Evolutionary conservation across 2,888 invertebrate genomes (phyloP), one percentile per base, ranked within the genome.

Genomic region (Fragum whitleyi): DNA sequence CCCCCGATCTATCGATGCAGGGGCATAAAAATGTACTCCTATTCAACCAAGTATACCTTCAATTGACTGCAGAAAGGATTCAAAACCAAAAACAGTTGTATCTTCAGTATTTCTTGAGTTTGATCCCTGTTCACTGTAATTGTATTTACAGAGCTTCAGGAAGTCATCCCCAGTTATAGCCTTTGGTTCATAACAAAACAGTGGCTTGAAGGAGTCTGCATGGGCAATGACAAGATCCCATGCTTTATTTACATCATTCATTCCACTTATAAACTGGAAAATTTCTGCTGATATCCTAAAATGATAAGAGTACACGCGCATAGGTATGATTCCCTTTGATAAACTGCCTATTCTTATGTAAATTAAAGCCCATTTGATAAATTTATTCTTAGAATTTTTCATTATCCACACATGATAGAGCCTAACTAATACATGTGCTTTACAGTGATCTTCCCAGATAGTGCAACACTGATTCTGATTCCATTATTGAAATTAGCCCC

Each of bases 221-320:
- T 75, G 68, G n/a, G 59, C 9, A n/a, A 51, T 61, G 61, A 75
- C 32, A 26, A 69, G 69, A 9, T 69, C 69, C 75, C 69, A 75
- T 19, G 75, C 75, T 51, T 61, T 59, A 32, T 69, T 75, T 7
- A 75, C 75, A 75, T 75, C 75, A 47, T 75, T 75, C 68, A 75
- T 59, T 29, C 75, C 75, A 75, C 61, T 59, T 16, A 36, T 75
- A 61, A 75, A 75, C 32, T 75, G 75, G 7, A 59, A 69, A 21
- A 75, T 75, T 77, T 77, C 77, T n/a, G 62, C 77, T 36, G 77
- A 70, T 62, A 71, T 77, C 53, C 71, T 77, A 26, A 26, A 73
- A n/a, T n/a, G n/a, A n/a, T n/a, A n/a, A n/a, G n/a, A n/a, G n/a
- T n/a, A n/a, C n/a, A n/a, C n/a, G n/a, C 5, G 39, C 32, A 59